phyloP scores from a whole-genome alignment of 2,888 invertebrate species.

The Diaprepes abbreviatus region DNA sequence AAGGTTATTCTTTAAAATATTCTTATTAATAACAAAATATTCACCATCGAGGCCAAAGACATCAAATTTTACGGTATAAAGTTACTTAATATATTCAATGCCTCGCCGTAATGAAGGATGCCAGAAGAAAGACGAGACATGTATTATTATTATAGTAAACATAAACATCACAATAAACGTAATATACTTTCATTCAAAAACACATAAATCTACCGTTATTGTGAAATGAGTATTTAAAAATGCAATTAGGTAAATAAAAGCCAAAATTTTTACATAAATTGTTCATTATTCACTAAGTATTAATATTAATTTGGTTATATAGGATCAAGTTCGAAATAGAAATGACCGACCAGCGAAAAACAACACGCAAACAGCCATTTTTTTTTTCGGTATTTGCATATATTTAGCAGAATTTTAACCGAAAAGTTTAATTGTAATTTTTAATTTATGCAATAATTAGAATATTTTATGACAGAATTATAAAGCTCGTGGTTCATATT shows the following conservation, averaged over 20 bases:
- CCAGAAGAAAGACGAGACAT: too few species aligned
- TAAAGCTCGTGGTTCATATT: too few species aligned
- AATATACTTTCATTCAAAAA: too few species aligned
- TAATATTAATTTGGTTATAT: not conserved
- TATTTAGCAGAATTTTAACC: not conserved
- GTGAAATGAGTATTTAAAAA: not conserved
- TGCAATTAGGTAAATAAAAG: not conserved
- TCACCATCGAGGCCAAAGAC: too few species aligned
- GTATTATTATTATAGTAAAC: too few species aligned
- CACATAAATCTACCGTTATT: not conserved
- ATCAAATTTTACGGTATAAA: too few species aligned
- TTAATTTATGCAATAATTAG: not conserved
- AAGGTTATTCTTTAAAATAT: too few species aligned
- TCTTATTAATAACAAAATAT: too few species aligned
- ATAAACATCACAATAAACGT: too few species aligned
- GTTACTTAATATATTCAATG: too few species aligned
- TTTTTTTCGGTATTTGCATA: not conserved
- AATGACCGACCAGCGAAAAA: not conserved
- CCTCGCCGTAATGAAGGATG: too few species aligned
- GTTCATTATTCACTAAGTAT: not conserved
- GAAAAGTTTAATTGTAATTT: not conserved
- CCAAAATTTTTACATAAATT: not conserved
- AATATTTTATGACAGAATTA: not conserved
- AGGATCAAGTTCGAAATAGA: constrained; percentile 7
- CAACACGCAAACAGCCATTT: not conserved